A percentile compares a stretch with the other conserved stretches of the same genome.
Conservation (phyloP, 2,797 vertebrate genomes). For the Orestias chungarensis region DNA sequence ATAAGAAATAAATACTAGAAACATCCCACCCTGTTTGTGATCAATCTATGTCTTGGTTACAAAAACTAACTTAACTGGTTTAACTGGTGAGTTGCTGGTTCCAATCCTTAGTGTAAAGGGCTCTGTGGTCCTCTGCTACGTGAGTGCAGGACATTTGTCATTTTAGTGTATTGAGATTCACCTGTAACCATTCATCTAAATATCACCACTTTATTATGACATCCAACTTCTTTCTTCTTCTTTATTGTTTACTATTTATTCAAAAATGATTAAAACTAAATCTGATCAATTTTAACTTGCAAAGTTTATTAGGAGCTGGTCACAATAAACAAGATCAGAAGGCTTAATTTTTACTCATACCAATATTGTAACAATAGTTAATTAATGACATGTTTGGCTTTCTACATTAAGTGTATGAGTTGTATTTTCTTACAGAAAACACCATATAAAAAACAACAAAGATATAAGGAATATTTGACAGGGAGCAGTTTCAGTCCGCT, state of each 20-base stretch:
- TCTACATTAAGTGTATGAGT: not conserved
- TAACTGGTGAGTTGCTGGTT: no score
- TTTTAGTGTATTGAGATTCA: not conserved
- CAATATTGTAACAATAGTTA: not conserved
- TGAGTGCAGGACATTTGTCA: no score
- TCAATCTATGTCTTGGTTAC: not conserved
- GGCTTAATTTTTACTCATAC: not conserved
- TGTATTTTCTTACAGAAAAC: not conserved
- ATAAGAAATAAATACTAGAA: not conserved
- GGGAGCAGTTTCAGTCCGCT: slow-evolving; percentile 62
- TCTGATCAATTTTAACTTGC: not conserved
- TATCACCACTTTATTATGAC: not conserved
- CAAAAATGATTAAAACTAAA: not conserved
- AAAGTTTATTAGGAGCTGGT: not conserved
- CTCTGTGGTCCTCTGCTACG: no score
- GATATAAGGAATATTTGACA: not conserved
- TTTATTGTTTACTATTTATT: not conserved
- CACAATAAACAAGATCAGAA: not conserved
- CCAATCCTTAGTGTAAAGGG: no score
- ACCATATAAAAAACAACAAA: not conserved
- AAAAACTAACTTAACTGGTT: not conserved
- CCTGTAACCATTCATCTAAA: not conserved
- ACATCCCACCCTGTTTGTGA: not conserved
- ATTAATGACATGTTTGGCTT: not conserved
- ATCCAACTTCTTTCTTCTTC: not conserved